These are phyloP conservation scores for Ichneumoninae sp. DNA, from an alignment of 2,888 invertebrate species.

Conservation along the genomic window DNA sequence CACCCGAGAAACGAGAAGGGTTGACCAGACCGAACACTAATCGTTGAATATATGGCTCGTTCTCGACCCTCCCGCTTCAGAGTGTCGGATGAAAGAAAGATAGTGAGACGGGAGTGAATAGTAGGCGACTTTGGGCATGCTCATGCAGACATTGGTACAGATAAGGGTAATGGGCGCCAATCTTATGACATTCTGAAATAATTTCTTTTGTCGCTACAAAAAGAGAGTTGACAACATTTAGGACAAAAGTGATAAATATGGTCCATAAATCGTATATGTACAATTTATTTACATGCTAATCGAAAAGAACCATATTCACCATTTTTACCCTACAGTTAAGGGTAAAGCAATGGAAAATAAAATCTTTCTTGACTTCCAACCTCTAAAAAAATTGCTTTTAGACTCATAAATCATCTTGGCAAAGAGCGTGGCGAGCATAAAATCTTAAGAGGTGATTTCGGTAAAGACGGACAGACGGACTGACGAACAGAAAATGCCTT, in stretches of 20 bases:
- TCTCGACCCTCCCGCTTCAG: not conserved
- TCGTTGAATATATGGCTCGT: constrained; percentile 35
- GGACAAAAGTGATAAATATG: not conserved
- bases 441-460: no score
- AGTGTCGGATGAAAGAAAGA: not conserved
- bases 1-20: constrained; percentile 23
- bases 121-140: not conserved
- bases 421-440: no score
- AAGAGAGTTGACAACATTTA: not conserved
- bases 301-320: no score
- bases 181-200: not conserved
- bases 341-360: no score
- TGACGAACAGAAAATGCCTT: no score
- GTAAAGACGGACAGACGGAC: no score
- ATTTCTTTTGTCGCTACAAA: not conserved
- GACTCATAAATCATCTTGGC: no score
- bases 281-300: no score
- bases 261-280: no score
- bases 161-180: not conserved
- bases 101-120: constrained; percentile 1
- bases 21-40: constrained; percentile 25
- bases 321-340: no score
- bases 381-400: no score
- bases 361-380: no score
- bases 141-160: not conserved